Percentiles rank a stretch among this genome's conserved stretches.
Evolutionary conservation across 2,888 invertebrate species (phyloP).

Genomic region (Phlogophora meticulosa): DNA sequence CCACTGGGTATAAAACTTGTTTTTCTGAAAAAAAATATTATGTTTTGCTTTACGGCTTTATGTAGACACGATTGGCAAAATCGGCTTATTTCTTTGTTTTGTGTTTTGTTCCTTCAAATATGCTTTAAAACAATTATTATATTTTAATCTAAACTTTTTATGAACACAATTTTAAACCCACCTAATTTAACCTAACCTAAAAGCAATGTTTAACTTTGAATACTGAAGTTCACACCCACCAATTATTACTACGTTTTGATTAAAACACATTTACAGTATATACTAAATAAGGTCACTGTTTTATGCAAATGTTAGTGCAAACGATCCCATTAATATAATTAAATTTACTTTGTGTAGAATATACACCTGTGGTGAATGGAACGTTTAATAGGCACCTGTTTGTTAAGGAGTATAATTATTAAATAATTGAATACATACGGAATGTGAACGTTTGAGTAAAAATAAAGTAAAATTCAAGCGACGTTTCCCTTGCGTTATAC

Average conservation of each 20-base stretch:
- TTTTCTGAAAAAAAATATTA: slow-evolving; percentile 59
- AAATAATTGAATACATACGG: slow-evolving; percentile 37
- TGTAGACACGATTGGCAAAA: slow-evolving; percentile 72
- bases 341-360: slow-evolving; percentile 48
- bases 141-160: slow-evolving; percentile 20
- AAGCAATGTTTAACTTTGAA: slow-evolving; percentile 33
- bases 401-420: slow-evolving; percentile 39
- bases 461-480: not conserved
- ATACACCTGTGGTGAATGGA: slow-evolving; percentile 38
- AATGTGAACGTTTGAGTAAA: slow-evolving; percentile 1
- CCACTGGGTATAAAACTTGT: slow-evolving; percentile 83
- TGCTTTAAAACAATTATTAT: slow-evolving; percentile 18
- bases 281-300: slow-evolving; percentile 41
- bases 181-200: slow-evolving; percentile 32
- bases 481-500: not conserved
- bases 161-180: slow-evolving; percentile 49
- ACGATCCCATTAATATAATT: slow-evolving; percentile 51
- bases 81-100: slow-evolving; percentile 64
- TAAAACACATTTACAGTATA: slow-evolving; percentile 30
- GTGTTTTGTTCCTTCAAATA: slow-evolving; percentile 24
- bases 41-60: slow-evolving; percentile 72
- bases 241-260: slow-evolving; percentile 19
- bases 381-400: slow-evolving; percentile 37
- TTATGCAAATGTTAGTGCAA: slow-evolving; percentile 37
- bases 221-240: slow-evolving; percentile 47